Evolutionary conservation across 2,888 invertebrate genomes (phyloP).

Genomic region (Oligia fasciuncula): DNA sequence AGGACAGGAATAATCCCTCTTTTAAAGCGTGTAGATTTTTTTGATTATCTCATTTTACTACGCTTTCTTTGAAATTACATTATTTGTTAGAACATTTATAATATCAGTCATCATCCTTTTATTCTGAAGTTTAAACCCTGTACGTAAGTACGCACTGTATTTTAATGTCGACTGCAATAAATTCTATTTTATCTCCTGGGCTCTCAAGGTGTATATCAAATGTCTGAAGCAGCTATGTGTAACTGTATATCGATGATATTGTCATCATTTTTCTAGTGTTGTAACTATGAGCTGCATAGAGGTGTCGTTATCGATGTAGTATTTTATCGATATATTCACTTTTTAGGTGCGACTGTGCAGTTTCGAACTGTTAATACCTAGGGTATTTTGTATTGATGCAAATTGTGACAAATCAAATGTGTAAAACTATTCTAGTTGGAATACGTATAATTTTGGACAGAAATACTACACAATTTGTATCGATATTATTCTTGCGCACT

Average conservation of each 20-base stretch:
- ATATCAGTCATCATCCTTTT: neutral
- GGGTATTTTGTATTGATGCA: conserved; percentile 5
- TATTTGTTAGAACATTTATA: neutral
- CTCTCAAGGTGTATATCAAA: neutral
- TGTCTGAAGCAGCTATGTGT: neutral
- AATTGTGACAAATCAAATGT: conserved; percentile 9
- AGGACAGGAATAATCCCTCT: neutral
- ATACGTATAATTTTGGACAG: neutral
- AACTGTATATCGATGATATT: neutral
- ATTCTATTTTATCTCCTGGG: neutral
- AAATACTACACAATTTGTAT: neutral
- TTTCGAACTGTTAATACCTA: conserved; percentile 4
- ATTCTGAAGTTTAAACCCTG: neutral
- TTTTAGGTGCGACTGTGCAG: conserved; percentile 22
- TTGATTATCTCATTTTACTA: neutral
- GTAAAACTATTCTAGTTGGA: neutral
- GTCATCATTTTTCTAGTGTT: conserved; percentile 6
- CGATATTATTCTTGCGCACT: neutral
- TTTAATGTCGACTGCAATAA: conserved; percentile 16
- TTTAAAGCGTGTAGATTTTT: neutral
- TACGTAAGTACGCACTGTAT: conserved; percentile 3
- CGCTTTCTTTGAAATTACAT: neutral
- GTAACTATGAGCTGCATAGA: conserved; percentile 1
- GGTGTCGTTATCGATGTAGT: conserved; percentile 8
- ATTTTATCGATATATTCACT: conserved; percentile 37